phyloP scores from a whole-genome alignment of 2,113 vertebrate species.

The Entelurus aequoreus region DNA sequence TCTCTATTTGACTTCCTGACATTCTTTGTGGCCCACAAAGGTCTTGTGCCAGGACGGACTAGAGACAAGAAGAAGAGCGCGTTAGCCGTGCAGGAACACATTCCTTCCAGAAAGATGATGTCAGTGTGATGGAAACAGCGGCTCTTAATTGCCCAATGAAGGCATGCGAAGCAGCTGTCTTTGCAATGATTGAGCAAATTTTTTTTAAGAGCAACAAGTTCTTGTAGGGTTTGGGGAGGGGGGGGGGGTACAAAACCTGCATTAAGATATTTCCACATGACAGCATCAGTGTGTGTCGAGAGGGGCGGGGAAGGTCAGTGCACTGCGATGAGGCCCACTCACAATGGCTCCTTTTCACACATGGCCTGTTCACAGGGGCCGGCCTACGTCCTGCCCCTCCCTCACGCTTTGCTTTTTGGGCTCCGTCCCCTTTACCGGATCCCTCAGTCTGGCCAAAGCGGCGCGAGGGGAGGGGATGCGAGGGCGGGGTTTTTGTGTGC shows the following conservation, averaged over 20 bases:
- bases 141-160: background rate
- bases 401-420: constrained; percentile 36
- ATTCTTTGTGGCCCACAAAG: no score
- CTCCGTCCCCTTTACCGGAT: constrained; percentile 51
- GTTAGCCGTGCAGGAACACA: background rate
- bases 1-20: no score
- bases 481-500: constrained; percentile 15
- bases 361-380: constrained; percentile 49
- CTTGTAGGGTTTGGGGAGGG: no score
- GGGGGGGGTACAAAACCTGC: background rate
- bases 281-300: constrained; percentile 28
- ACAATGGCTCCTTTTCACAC: constrained; percentile 75
- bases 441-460: constrained; percentile 51
- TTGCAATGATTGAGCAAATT: background rate
- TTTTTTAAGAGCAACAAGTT: background rate
- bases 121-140: constrained; percentile 1
- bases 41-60: background rate
- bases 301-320: constrained; percentile 27
- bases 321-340: constrained; percentile 59
- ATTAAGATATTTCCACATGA: constrained; percentile 28
- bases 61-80: background rate
- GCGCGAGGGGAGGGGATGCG: constrained; percentile 5
- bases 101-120: constrained; percentile 3
- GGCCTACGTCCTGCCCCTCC: constrained; percentile 50
- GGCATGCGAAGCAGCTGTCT: background rate